These are phyloP conservation scores for Saccopteryx leptura DNA, from an alignment of 2,113 vertebrate species.

Conservation along the genomic window DNA sequence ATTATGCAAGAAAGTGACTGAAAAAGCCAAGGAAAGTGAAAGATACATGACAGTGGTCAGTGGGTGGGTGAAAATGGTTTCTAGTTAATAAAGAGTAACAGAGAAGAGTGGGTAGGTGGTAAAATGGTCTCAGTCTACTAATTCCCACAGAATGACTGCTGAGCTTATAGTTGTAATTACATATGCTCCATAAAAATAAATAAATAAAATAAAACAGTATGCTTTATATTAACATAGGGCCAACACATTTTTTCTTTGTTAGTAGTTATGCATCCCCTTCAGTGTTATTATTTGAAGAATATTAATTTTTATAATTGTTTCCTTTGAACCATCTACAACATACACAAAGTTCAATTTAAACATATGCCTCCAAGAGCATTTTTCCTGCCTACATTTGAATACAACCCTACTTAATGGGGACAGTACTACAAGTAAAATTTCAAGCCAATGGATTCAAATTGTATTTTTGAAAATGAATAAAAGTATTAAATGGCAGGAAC, in stretches of 20 bases:
- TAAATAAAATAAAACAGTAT: not conserved
- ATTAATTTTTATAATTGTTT: not conserved
- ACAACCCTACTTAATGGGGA: not conserved
- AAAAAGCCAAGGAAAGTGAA: not conserved
- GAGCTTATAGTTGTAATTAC: not conserved
- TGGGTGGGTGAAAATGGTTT: not conserved
- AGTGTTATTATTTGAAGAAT: not conserved
- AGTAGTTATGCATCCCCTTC: not conserved
- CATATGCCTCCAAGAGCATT: not conserved
- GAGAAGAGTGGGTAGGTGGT: not conserved
- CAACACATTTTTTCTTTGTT: not conserved
- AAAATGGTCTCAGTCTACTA: not conserved
- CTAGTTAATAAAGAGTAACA: not conserved
- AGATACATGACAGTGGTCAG: not conserved
- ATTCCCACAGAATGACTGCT: not conserved
- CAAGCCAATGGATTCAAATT: not conserved
- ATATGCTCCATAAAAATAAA: not conserved
- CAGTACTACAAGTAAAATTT: not conserved
- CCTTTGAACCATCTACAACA: not conserved
- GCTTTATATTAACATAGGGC: not conserved
- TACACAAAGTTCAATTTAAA: not conserved
- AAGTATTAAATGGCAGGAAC: not conserved
- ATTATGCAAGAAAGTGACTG: not conserved
- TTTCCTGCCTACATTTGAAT: not conserved
- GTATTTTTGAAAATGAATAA: not conserved